Base-by-base conservation (phyloP, 2,797 vertebrate genomes). In the Muraenolepis orangiensis region DNA sequence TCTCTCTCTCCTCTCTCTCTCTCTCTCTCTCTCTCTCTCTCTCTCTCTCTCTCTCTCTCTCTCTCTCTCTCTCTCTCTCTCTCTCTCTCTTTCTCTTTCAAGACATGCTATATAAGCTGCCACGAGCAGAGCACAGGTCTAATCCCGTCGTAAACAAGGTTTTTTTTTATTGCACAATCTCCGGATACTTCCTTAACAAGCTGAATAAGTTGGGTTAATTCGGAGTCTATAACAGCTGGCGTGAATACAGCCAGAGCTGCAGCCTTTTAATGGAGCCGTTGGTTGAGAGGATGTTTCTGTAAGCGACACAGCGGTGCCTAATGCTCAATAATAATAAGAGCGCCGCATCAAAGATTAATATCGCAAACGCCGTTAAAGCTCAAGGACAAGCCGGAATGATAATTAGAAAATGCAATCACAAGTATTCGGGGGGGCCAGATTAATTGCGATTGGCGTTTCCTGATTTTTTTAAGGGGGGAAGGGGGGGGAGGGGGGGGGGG, bases 351-450 rank as follows among this genome's bases (percentile, higher is more conserved):
- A 92, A 93, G 92, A 93, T 93, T 93, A 93, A 93, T 92, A 94
- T 91, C 92, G 90, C 92, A 89, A 92, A 92, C 91, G 91, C 92
- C 91, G 93, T 93, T 93, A 93, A 93, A 93, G 88, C 91, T 91
- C 93, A 94, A 94, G 93, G 92, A 92, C 92, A 87, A 91, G 86
- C 89, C 88, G 91, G 92, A 92, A 94, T 93, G 89, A 92, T 94
- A 94, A 94, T 94, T 93, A 93, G 86, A 93, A 93, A 93, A 93
- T 91, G 90, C 91, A 94, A 94, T 94, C 92, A 93, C 87, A 89
- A 91, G 87, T 90, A 92, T 93, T 91, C 90, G 86, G 88, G 23
- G 90, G 86, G 88, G 23, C 86, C 76, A 82, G 89, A 92, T 92
- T 93, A 92, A 93, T 93, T 92, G 90, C 87, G 14, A 85, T 85